Evolutionary conservation across 2,797 vertebrate species (phyloP), one percentile per base, ranked within the genome.

Genomic region (Lagorchestes hirsutus): DNA sequence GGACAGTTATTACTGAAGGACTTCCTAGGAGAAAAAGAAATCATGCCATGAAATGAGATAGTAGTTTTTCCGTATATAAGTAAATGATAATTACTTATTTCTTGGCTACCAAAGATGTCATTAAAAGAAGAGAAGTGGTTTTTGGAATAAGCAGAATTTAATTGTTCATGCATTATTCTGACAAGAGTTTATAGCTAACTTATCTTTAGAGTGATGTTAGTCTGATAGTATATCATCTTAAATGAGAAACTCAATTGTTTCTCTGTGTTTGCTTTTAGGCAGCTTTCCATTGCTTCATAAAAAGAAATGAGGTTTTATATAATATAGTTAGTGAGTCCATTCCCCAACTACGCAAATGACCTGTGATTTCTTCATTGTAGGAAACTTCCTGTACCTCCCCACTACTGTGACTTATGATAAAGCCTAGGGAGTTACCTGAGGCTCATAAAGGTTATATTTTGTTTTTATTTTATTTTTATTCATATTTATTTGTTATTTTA

Each of bases 121-220:
- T 57, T 92, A 94, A 90, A 92, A 95, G 22, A 31, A 18, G 5
- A 1, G 40, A 52, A 58, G 50, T 40, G 74, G 56, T 58, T 59
- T 96, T 95, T 74, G 74, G 28, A 91, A 67, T 95, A 62, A 91
- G 82, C 29, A 91, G 28, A 29, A 82, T 96, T 92, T 95, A 92
- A 92, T n/a, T 94, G 31, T 90, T 97, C 90, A 28, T 90, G 4
- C 13, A 92, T 96, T 95, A 94, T 93, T 93, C 2, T 50, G 94
- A 10, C 34, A 92, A 92, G 54, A 93, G 31, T 94, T 96, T 93
- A 93, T 58, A 95, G 87, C 94, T 96, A 90, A 46, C 57, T 97
- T 96, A 93, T 94, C 93, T 96, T 97, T 95, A 92, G 90, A 95
- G 56, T 97, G 91, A 96, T 94, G 97, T 97, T 94, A 95, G 95